Percentiles rank a stretch among this genome's conserved stretches.
Conservation (phyloP, 1,140 invertebrate species). For the Scaptomyza hsui region DNA sequence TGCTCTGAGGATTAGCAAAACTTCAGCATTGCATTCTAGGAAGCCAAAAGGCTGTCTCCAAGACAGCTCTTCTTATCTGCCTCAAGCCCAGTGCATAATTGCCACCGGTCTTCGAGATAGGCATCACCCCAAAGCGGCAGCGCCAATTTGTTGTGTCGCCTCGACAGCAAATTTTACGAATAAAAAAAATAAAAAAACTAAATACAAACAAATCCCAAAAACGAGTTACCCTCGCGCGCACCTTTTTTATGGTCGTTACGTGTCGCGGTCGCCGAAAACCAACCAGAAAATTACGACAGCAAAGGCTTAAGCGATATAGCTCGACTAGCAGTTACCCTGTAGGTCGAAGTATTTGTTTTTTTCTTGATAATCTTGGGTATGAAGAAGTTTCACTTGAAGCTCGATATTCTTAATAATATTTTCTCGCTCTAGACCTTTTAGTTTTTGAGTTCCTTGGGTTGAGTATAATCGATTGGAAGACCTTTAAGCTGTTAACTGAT, state of each 20-base stretch:
- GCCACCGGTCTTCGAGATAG: slow-evolving; percentile 79
- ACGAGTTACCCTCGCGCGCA: slow-evolving; percentile 71
- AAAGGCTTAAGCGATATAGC: background rate
- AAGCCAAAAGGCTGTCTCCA: slow-evolving; percentile 26
- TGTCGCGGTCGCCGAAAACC: slow-evolving; percentile 76
- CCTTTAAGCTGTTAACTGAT: too few species aligned
- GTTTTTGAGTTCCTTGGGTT: background rate
- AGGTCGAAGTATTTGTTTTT: background rate
- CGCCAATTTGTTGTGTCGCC: slow-evolving; percentile 67
- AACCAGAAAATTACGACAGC: slow-evolving; percentile 33
- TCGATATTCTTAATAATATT: background rate
- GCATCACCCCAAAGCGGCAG: slow-evolving; percentile 62
- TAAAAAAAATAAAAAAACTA: background rate
- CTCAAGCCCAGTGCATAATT: slow-evolving; percentile 51
- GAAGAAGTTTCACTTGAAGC: too few species aligned
- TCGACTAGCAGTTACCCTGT: slow-evolving; percentile 6
- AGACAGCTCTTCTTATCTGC: slow-evolving; percentile 18
- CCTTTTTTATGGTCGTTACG: slow-evolving; percentile 81
- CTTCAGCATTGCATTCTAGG: slow-evolving; percentile 41
- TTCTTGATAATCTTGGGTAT: background rate
- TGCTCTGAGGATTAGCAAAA: slow-evolving; percentile 43
- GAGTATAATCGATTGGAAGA: background rate
- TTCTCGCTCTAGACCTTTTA: background rate
- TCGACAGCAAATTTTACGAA: slow-evolving; percentile 1
- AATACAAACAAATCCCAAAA: slow-evolving; percentile 21